Evolutionary conservation across 2,797 vertebrate genomes (phyloP).

Genomic region (Carduelis carduelis): DNA sequence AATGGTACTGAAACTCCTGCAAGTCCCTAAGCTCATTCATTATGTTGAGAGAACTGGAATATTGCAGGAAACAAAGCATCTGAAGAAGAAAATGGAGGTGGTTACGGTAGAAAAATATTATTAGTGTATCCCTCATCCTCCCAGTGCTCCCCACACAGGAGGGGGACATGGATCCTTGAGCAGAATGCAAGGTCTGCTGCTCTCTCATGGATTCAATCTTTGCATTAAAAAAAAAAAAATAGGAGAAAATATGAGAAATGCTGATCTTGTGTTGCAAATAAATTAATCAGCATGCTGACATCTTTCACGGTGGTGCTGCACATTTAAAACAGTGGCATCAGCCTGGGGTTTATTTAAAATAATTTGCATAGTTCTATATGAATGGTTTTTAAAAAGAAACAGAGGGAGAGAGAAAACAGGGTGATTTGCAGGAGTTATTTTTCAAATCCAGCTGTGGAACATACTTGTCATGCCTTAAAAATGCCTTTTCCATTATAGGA

Average conservation of each 20-base stretch:
- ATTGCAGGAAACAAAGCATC: conserved; percentile 49
- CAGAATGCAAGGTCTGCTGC: conserved; percentile 22
- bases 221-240: neutral
- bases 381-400: neutral
- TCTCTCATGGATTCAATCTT: conserved; percentile 18
- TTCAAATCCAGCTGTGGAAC: conserved; percentile 18
- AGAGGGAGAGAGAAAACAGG: neutral
- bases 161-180: conserved; percentile 41
- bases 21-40: conserved; percentile 74
- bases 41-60: conserved; percentile 65
- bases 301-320: conserved; percentile 1
- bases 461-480: neutral
- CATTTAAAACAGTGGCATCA: conserved; percentile 18
- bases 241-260: neutral
- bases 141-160: neutral
- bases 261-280: neutral
- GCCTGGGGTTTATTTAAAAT: conserved; percentile 46
- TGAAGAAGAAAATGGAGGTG: conserved; percentile 61
- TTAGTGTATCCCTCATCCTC: conserved; percentile 26
- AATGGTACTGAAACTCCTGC: conserved; percentile 67
- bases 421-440: conserved; percentile 37
- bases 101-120: conserved; percentile 25
- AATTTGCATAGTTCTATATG: conserved; percentile 35
- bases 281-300: conserved; percentile 20
- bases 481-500: neutral